Evolutionary conservation across 1,140 invertebrate species (phyloP).

Genomic region (Aphaenogaster floridana): DNA sequence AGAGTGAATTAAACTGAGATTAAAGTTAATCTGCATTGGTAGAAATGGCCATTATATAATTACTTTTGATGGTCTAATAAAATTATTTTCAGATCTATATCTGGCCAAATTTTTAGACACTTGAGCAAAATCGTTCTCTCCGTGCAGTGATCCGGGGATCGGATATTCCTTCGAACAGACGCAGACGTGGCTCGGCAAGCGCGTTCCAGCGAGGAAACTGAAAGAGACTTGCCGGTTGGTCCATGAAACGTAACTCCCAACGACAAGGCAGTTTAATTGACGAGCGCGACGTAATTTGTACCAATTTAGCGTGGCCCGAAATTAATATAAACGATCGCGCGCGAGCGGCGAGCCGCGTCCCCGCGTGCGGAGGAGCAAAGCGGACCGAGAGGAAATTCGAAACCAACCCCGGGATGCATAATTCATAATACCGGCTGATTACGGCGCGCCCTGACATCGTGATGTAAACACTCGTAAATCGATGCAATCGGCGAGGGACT

Average conservation of each 20-base stretch:
- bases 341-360: not conserved
- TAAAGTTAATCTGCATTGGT: too few species aligned
- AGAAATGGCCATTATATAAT: too few species aligned
- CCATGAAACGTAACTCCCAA: not conserved
- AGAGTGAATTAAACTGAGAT: too few species aligned
- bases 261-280: slow-evolving; percentile 46
- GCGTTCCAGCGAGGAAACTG: not conserved
- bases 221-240: not conserved
- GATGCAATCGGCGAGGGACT: slow-evolving; percentile 64
- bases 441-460: slow-evolving; percentile 60
- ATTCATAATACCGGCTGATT: slow-evolving; percentile 72
- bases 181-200: not conserved
- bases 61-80: too few species aligned
- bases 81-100: too few species aligned
- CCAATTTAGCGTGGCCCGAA: slow-evolving; percentile 60
- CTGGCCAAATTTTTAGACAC: too few species aligned
- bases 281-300: slow-evolving; percentile 47
- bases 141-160: too few species aligned
- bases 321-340: slow-evolving; percentile 23
- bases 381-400: slow-evolving; percentile 44
- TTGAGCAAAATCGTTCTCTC: too few species aligned
- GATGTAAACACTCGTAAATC: slow-evolving; percentile 78
- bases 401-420: slow-evolving; percentile 71
- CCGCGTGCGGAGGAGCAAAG: not conserved
- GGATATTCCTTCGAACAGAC: not conserved